A percentile compares a stretch with the other conserved stretches of the same genome.
phyloP scores from a whole-genome alignment of 2,113 vertebrate species.

The Dasypus novemcinctus region DNA sequence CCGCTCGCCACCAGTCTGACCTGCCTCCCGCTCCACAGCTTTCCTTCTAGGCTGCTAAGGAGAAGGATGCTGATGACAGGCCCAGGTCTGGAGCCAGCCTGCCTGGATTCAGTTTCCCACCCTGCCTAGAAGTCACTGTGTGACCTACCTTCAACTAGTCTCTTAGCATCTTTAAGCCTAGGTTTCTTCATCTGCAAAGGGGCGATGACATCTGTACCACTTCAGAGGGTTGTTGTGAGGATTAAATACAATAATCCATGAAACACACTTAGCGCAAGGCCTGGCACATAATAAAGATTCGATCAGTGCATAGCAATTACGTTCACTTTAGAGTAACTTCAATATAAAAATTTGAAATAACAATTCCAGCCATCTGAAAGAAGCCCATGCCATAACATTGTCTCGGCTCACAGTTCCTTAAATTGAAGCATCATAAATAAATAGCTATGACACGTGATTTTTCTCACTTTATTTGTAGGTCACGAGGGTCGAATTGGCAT shows the following conservation, averaged over 20 bases:
- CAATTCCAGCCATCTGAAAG: slow-evolving; percentile 3
- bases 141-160: background rate
- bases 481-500: slow-evolving; percentile 92
- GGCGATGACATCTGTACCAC: background rate
- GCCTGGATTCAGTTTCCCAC: background rate
- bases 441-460: background rate
- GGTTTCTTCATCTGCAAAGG: background rate
- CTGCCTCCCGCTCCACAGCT: background rate
- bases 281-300: background rate
- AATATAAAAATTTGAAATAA: background rate
- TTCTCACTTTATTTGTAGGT: slow-evolving; percentile 79
- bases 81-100: background rate
- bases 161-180: background rate
- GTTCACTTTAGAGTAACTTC: background rate
- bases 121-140: background rate
- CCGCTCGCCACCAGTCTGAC: background rate
- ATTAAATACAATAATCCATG: slow-evolving; percentile 18
- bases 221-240: background rate
- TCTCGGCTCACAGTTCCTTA: background rate
- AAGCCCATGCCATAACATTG: background rate
- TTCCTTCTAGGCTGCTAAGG: background rate
- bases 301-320: background rate
- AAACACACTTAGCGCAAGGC: background rate
- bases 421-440: background rate
- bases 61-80: background rate